phyloP scores from a whole-genome alignment of 2,113 vertebrate species.

The Syngnathoides biaculeatus region DNA sequence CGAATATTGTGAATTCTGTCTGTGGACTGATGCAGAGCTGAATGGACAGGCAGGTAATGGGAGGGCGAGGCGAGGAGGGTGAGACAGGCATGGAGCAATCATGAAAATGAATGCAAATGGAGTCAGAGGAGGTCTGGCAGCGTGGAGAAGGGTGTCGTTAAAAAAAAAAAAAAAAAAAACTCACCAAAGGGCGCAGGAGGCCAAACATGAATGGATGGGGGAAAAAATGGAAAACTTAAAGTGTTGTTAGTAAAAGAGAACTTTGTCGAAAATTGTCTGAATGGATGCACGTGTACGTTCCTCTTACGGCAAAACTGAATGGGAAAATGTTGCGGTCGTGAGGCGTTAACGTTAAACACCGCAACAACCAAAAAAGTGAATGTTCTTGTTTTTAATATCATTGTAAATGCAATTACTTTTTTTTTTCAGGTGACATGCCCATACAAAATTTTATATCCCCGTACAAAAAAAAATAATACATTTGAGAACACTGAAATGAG shows the following conservation, averaged over 20 bases:
- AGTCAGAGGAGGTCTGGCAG: slow-evolving; percentile 56
- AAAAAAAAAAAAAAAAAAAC: slow-evolving; percentile 13
- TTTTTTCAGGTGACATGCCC: too few relatives aligned
- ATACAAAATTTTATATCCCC: too few relatives aligned
- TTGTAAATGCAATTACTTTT: too few relatives aligned
- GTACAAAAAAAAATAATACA: too few relatives aligned
- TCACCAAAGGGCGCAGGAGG: slow-evolving; percentile 26
- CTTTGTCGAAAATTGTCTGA: not conserved
- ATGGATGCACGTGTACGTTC: not conserved
- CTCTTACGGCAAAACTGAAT: too few relatives aligned
- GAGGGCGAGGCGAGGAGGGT: slow-evolving; percentile 50
- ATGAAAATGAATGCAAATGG: slow-evolving; percentile 79
- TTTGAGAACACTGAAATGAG: too few relatives aligned
- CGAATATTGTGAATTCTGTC: slow-evolving; percentile 64
- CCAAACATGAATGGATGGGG: slow-evolving; percentile 9
- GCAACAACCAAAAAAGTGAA: too few relatives aligned
- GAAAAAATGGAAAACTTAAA: not conserved
- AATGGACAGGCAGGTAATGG: slow-evolving; percentile 68
- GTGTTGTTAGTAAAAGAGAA: not conserved
- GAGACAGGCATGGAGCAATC: slow-evolving; percentile 69
- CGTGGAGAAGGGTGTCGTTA: slow-evolving; percentile 32
- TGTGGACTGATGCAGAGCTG: slow-evolving; percentile 63
- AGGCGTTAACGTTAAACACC: too few relatives aligned
- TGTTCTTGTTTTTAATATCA: too few relatives aligned
- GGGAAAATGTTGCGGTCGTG: too few relatives aligned